phyloP scores from a whole-genome alignment of 2,797 vertebrate genomes.

The Cephalopachus bancanus region DNA sequence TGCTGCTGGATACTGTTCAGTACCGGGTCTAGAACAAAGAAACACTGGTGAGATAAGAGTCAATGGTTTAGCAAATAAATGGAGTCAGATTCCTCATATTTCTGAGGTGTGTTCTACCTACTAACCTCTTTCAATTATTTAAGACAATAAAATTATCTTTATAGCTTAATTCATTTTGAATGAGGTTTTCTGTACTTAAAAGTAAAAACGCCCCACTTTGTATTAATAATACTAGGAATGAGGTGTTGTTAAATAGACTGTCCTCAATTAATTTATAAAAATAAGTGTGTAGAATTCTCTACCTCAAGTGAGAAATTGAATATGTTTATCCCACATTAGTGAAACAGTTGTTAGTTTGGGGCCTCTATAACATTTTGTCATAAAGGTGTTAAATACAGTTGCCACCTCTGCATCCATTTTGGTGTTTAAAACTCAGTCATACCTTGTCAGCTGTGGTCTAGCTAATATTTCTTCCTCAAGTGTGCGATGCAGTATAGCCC shows the following conservation, averaged over 20 bases:
- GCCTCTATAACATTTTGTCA: not conserved
- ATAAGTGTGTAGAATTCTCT: not conserved
- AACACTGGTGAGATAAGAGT: not conserved
- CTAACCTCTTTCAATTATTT: not conserved
- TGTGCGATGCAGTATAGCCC: not conserved
- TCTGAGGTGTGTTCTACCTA: not conserved
- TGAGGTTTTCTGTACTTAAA: not conserved
- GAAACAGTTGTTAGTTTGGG: not conserved
- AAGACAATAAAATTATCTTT: not conserved
- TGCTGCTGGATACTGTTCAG: not conserved
- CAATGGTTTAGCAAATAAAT: not conserved
- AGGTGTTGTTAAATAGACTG: not conserved
- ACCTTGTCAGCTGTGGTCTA: not conserved
- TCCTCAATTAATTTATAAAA: not conserved
- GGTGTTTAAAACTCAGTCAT: not conserved
- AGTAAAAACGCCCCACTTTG: not conserved
- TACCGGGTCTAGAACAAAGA: not conserved
- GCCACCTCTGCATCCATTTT: not conserved
- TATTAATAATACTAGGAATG: not conserved
- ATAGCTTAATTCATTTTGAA: slow-evolving; percentile 7
- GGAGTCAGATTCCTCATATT: not conserved
- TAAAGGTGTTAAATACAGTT: not conserved
- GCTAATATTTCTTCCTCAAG: not conserved
- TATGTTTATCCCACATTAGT: not conserved
- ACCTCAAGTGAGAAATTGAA: not conserved